These are phyloP conservation scores for Scatophagus argus DNA, from an alignment of 2,113 vertebrate species.

Conservation along the genomic window DNA sequence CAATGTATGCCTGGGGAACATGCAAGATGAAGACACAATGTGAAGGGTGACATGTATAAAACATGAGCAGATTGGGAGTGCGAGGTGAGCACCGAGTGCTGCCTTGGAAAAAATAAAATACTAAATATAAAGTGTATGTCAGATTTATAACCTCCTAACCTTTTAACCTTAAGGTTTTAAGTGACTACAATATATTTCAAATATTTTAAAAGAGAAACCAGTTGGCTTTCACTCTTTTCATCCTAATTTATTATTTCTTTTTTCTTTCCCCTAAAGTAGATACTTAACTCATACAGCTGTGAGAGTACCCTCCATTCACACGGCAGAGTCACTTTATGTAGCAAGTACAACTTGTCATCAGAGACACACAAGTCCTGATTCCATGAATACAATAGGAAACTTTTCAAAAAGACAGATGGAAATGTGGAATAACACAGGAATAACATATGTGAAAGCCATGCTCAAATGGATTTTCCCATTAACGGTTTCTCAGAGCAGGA, in stretches of 20 bases:
- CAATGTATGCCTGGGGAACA: constrained; percentile 58
- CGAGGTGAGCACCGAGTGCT: constrained; percentile 61
- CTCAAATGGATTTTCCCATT: constrained; percentile 34
- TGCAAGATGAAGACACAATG: constrained; percentile 66
- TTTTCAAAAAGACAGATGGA: background rate
- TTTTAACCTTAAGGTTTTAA: constrained; percentile 54
- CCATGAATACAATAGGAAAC: background rate
- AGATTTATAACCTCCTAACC: constrained; percentile 68
- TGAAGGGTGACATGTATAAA: constrained; percentile 75
- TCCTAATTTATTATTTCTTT: background rate
- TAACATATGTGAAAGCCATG: constrained; percentile 20
- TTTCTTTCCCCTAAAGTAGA: background rate
- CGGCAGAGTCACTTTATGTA: background rate
- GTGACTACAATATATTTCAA: constrained; percentile 16
- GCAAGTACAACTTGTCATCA: background rate
- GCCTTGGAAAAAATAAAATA: constrained; percentile 45
- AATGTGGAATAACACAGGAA: constrained; percentile 15
- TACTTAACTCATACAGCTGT: background rate
- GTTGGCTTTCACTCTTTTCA: background rate
- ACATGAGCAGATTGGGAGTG: constrained; percentile 67
- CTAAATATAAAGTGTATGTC: constrained; percentile 57
- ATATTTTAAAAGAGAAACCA: constrained; percentile 23
- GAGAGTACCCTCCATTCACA: background rate
- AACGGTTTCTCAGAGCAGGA: constrained; percentile 28
- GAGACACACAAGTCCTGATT: constrained; percentile 6